phyloP scores from a whole-genome alignment of 2,797 vertebrate genomes.

The Acridotheres tristis region DNA sequence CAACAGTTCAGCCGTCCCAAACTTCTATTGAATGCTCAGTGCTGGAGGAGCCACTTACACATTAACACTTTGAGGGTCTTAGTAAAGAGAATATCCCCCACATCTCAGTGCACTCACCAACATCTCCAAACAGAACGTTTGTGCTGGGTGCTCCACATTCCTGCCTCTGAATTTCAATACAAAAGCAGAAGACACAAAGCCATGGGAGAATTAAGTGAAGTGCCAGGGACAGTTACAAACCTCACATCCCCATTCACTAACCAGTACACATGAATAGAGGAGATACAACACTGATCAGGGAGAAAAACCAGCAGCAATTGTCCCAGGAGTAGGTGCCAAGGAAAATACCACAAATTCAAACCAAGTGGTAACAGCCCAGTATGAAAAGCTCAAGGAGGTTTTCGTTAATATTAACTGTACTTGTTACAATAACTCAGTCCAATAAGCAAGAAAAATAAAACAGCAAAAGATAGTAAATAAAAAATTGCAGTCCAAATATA shows the following conservation, averaged over 20 bases:
- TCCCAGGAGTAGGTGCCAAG: neutral
- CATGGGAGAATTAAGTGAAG: neutral
- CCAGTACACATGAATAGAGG: accelerated
- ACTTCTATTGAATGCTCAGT: neutral
- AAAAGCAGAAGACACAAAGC: neutral
- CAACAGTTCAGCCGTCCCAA: neutral
- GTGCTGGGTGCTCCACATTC: neutral
- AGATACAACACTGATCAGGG: neutral
- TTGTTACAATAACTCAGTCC: neutral
- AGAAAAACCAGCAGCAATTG: neutral
- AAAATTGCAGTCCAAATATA: neutral
- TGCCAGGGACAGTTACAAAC: neutral
- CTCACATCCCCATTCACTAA: neutral
- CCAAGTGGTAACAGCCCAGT: neutral
- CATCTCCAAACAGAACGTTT: neutral
- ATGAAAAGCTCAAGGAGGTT: neutral
- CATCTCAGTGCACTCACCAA: neutral
- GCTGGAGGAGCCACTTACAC: neutral
- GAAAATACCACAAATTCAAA: neutral
- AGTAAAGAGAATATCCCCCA: neutral
- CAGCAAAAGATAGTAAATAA: neutral
- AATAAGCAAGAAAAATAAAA: neutral
- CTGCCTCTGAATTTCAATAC: neutral
- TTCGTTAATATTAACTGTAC: neutral
- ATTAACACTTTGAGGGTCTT: neutral